These are phyloP conservation scores for Ammodytes dubius DNA, from an alignment of 2,113 vertebrate species.

Conservation along the genomic window DNA sequence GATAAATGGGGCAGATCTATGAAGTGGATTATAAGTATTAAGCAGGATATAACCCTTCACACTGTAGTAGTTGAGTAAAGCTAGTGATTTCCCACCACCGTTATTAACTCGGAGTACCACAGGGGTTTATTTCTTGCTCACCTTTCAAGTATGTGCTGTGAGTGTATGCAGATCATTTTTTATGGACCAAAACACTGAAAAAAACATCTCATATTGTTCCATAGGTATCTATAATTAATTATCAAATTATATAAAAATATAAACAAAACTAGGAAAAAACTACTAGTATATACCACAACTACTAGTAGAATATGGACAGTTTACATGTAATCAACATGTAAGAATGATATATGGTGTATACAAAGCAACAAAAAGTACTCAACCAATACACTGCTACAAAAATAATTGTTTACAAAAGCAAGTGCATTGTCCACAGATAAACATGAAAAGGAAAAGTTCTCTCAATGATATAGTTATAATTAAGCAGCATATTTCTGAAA, in stretches of 20 bases:
- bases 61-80: too few species aligned
- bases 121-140: neutral
- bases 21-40: neutral
- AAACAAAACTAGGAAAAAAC: neutral
- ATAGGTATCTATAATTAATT: neutral
- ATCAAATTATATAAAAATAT: neutral
- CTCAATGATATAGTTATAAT: neutral
- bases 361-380: neutral
- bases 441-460: neutral
- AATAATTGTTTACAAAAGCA: neutral
- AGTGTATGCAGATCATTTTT: neutral
- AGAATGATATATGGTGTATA: neutral
- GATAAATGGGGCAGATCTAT: neutral
- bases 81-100: neutral
- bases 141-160: neutral
- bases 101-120: neutral
- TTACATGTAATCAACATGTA: neutral
- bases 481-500: constrained; percentile 3
- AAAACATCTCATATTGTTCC: neutral
- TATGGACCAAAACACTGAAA: neutral
- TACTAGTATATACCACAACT: neutral
- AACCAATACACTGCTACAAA: neutral
- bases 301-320: neutral
- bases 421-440: neutral
- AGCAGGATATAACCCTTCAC: neutral